Evolutionary conservation across 2,888 invertebrate genomes (phyloP), one percentile per base, ranked within the genome.

Genomic region (Thera obeliscata): DNA sequence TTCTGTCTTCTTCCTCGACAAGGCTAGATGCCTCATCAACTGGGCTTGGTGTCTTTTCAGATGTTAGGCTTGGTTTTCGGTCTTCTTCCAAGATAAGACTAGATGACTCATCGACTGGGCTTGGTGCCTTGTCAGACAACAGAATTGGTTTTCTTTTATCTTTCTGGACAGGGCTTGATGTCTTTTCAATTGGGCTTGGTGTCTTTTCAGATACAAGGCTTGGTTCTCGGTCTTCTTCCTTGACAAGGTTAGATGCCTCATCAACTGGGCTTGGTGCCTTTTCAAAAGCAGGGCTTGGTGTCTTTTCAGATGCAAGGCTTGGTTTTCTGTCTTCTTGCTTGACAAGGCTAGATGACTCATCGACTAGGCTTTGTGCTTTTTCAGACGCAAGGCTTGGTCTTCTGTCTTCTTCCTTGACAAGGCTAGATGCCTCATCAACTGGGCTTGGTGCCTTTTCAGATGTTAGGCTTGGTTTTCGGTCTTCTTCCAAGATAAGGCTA

Each of bases 301-400:
- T 58, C 8, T 62, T 69, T 0, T 64, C 61, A 36, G 46, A 36
- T 1, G 12, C n/a, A 0, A 62, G 72, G 3, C 68, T 62, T 60
- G 70, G 55, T 12, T 66, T 58, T n/a, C 12, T 46, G 2, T 49
- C 65, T 6, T 38, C 60, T 12, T 66, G 38, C 11, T 48, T 48
- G 9, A 59, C 38, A 8, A 69, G 69, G 55, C 74, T 76, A 50
- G 73, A 43, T n/a, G 41, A 69, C 41, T 76, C 73, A 6, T 65
- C 69, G 41, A 5, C 41, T 41, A 7, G 41, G 41, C 41, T 41
- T 41, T 5, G 41, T 41, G 41, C 41, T 41, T 41, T 41, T 41
- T 41, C 41, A 41, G 41, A 46, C 4, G 54, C 8, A 0, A 52
- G 8, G 48, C 57, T 64, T 48, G 41, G 8, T 38, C 57, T 52